phyloP scores from a whole-genome alignment of 2,888 invertebrate genomes.

The Unio pictorum region DNA sequence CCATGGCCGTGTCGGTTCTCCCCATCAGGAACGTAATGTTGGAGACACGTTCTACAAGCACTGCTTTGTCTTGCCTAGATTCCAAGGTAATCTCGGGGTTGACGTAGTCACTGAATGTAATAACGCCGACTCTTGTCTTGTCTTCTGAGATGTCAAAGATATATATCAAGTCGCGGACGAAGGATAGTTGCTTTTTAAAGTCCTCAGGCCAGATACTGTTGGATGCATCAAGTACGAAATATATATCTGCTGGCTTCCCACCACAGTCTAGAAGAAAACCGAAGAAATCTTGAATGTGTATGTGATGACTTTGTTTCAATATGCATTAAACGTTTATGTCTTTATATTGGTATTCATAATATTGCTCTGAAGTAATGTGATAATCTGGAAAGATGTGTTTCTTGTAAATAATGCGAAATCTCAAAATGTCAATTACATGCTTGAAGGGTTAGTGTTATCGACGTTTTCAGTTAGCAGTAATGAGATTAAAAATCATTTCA shows the following conservation, averaged over 20 bases:
- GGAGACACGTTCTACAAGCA: conserved; percentile 29
- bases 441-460: too few species aligned
- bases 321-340: too few species aligned
- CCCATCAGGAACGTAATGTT: conserved; percentile 33
- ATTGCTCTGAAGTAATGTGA: too few species aligned
- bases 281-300: too few species aligned
- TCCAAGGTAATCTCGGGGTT: conserved; percentile 40
- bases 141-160: conserved; percentile 49
- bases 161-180: conserved; percentile 53
- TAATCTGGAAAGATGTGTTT: too few species aligned
- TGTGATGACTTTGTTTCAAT: too few species aligned
- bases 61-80: conserved; percentile 21
- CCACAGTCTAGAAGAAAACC: conserved; percentile 40
- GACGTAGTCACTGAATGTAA: conserved; percentile 51
- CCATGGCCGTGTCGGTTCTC: conserved; percentile 36
- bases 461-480: too few species aligned
- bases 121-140: conserved; percentile 54
- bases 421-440: too few species aligned
- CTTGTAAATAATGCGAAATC: too few species aligned
- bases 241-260: conserved; percentile 52
- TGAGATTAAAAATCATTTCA: too few species aligned
- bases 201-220: conserved; percentile 61
- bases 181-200: conserved; percentile 53
- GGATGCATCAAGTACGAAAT: conserved; percentile 56
- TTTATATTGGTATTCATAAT: too few species aligned